phyloP scores from a whole-genome alignment of 92 coral and sea anemone genomes.

The Metridium senile region DNA sequence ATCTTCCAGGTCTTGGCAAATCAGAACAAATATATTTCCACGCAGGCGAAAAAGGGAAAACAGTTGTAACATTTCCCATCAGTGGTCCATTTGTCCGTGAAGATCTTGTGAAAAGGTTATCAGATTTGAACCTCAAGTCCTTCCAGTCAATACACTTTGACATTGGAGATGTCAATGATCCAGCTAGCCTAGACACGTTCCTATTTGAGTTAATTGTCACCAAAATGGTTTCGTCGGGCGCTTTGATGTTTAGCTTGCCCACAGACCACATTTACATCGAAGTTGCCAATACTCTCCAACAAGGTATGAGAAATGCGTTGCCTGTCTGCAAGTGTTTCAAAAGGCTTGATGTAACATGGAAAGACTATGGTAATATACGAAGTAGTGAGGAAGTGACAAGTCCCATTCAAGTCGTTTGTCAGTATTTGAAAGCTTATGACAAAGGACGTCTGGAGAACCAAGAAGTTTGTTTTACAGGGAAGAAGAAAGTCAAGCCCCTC shows the following conservation, averaged over 20 bases:
- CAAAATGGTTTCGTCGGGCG: slow-evolving; percentile 86
- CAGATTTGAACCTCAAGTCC: slow-evolving; percentile 40
- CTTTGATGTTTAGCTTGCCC: slow-evolving; percentile 73
- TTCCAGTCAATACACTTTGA: slow-evolving; percentile 78
- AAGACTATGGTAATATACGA: slow-evolving; percentile 58
- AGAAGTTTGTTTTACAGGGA: slow-evolving; percentile 61
- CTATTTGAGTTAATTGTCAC: slow-evolving; percentile 86
- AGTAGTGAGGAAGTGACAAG: slow-evolving; percentile 78
- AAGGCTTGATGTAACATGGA: slow-evolving; percentile 46
- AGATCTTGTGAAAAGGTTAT: slow-evolving; percentile 61
- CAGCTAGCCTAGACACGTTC: slow-evolving; percentile 74
- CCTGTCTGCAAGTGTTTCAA: slow-evolving; percentile 78
- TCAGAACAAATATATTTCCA: slow-evolving; percentile 71
- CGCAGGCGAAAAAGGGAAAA: slow-evolving; percentile 55
- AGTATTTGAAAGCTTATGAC: slow-evolving; percentile 75
- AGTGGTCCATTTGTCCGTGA: slow-evolving; percentile 85
- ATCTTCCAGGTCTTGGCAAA: slow-evolving; percentile 92
- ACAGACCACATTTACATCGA: slow-evolving; percentile 75
- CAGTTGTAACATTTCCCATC: slow-evolving; percentile 72
- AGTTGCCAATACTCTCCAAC: slow-evolving; percentile 86
- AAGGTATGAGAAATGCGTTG: slow-evolving; percentile 80
- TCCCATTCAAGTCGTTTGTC: slow-evolving; percentile 92
- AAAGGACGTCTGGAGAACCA: slow-evolving; percentile 63
- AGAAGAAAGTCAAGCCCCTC: slow-evolving; percentile 55
- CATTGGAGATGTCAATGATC: slow-evolving; percentile 87